Base-by-base conservation (phyloP, 2,113 vertebrate genomes). In the Ciconia stormi region DNA sequence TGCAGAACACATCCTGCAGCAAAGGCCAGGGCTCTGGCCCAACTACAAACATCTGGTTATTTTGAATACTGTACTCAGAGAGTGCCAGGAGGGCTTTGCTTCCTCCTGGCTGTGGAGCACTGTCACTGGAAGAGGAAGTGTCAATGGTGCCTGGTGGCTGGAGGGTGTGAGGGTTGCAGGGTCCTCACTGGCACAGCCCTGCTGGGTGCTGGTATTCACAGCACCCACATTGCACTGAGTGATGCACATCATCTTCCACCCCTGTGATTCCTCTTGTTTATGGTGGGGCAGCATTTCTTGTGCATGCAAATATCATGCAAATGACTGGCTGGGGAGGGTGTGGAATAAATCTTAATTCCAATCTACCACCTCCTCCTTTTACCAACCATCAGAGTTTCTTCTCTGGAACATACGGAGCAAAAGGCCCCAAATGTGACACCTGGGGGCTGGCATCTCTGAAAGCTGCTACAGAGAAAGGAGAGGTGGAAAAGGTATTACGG, bases 191-290 rank as follows among this genome's bases (percentile, higher is more conserved):
- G 34, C 76, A 56, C 38, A 56, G 49, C 47, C 38, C 36, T 49
- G 40, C 5, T 38, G 80, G 46, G 44, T 20, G 62, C 73, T 29
- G 32, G 6, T 1, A 8, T 21, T 9, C 11, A 0, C 29, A 76
- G 49, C 40, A 50, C 18, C n/a, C 25, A 1, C 11, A 0, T 2
- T 2, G 42, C 47, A 13, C 6, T 0, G 2, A 25, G 32, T 2
- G 38, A 23, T 3, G 52, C 10, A 3, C 63, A 12, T 80, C 49
- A 14, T 3, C n/a, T 3, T 32, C 73, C 32, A 2, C 19, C 53
- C 46, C 40, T 12, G 29, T 5, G 1, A 0, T 56, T 26, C 53
- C 59, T 63, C 36, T 58, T 52, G 21, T 23, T 74, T 16, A 10
- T 30, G 55, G 32, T 22, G 32, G 20, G 38, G 53, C 29, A 52